These are phyloP conservation scores for Arctopsyche grandis DNA, from an alignment of 1,140 invertebrate species.

Conservation along the genomic window DNA sequence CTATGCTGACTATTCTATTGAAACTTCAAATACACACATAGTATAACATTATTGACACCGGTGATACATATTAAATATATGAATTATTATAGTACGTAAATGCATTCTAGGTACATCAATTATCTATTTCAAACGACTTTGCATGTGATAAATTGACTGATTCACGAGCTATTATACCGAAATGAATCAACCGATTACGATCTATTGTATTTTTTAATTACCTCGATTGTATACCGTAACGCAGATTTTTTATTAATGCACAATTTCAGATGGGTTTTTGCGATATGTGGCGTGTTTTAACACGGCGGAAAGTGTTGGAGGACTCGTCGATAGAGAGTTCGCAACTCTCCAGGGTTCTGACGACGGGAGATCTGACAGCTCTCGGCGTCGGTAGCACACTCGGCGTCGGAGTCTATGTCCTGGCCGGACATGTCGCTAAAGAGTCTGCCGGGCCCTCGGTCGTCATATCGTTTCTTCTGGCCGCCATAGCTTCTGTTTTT, in stretches of 20 bases:
- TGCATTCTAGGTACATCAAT: no score
- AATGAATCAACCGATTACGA: neutral
- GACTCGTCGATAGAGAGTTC: conserved; percentile 59
- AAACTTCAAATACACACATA: no score
- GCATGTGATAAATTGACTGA: neutral
- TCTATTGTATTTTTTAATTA: no score
- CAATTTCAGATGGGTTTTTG: conserved; percentile 60
- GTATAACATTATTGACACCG: no score
- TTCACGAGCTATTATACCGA: neutral
- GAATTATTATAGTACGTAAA: no score
- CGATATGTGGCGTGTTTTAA: conserved; percentile 58
- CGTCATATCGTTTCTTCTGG: conserved; percentile 73
- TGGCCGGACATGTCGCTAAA: conserved; percentile 74
- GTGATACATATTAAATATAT: no score
- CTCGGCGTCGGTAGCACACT: conserved; percentile 75
- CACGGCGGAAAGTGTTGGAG: conserved; percentile 58
- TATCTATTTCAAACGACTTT: no score
- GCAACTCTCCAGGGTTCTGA: conserved; percentile 79
- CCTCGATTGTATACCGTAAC: no score
- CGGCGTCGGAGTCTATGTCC: conserved; percentile 76
- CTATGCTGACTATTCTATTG: no score
- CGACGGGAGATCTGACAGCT: conserved; percentile 81
- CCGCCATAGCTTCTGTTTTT: conserved; percentile 75
- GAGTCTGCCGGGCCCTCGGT: conserved; percentile 74
- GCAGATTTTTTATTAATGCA: no score